Evolutionary conservation across 2,888 invertebrate genomes (phyloP).

Genomic region (Ganaspis brasiliensis): DNA sequence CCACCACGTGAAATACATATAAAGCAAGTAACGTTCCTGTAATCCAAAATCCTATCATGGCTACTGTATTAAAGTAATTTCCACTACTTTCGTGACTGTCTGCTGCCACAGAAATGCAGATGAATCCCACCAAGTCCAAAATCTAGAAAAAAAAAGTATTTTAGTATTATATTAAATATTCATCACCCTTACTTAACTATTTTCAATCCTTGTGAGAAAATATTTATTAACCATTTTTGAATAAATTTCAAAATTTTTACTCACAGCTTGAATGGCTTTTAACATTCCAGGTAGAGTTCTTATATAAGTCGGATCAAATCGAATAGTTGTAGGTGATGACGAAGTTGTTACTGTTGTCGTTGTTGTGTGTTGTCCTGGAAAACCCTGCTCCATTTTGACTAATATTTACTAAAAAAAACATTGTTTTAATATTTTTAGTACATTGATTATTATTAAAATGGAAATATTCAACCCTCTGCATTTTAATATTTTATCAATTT

Average conservation of each 20-base stretch:
- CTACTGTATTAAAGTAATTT: conserved; percentile 89
- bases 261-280: conserved; percentile 89
- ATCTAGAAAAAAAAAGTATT: conserved; percentile 79
- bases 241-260: too few relatives aligned
- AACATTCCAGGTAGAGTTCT: conserved; percentile 88
- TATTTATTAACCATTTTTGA: background rate
- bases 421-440: background rate
- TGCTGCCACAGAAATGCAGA: conserved; percentile 87
- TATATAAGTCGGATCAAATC: conserved; percentile 88
- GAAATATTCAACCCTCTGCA: too few relatives aligned
- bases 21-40: conserved; percentile 89
- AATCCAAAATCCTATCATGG: conserved; percentile 93
- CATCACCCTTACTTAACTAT: too few relatives aligned
- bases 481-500: background rate
- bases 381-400: conserved; percentile 83
- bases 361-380: conserved; percentile 89
- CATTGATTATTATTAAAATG: too few relatives aligned
- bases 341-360: conserved; percentile 83
- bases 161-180: too few relatives aligned
- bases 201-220: too few relatives aligned
- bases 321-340: conserved; percentile 87
- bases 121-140: conserved; percentile 89
- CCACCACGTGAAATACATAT: conserved; percentile 93
- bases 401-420: conserved; percentile 19
- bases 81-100: conserved; percentile 83